Evolutionary conservation across 2,113 vertebrate genomes (phyloP).

Genomic region (Lipophrys pholis): DNA sequence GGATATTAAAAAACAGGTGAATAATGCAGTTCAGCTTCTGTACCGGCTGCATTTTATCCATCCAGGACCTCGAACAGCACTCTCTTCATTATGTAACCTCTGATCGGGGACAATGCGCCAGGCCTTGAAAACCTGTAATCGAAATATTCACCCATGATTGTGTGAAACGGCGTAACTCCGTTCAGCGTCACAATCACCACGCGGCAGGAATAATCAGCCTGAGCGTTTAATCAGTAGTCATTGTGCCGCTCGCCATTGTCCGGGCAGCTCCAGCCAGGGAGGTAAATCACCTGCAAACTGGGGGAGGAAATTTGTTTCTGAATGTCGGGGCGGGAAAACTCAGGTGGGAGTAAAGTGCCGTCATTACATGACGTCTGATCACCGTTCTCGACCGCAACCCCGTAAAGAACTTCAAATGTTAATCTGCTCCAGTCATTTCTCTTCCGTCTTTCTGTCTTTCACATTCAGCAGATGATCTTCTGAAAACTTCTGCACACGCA

Average conservation of each 20-base stretch:
- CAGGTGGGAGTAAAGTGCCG: constrained; percentile 31
- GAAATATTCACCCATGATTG: constrained; percentile 55
- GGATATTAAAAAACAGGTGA: not conserved
- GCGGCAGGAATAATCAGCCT: constrained; percentile 55
- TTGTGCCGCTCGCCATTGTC: constrained; percentile 58
- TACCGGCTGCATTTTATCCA: not conserved
- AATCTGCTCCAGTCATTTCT: constrained; percentile 10
- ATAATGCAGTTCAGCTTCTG: not conserved
- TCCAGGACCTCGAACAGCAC: not conserved
- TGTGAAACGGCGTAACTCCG: constrained; percentile 9
- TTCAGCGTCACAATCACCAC: constrained; percentile 52
- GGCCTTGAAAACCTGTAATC: constrained; percentile 44
- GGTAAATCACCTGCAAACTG: constrained; percentile 44
- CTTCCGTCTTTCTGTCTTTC: constrained; percentile 18
- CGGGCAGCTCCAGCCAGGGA: constrained; percentile 8
- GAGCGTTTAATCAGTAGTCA: constrained; percentile 60
- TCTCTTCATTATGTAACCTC: constrained; percentile 18
- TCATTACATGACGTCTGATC: constrained; percentile 17
- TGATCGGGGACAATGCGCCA: constrained; percentile 8
- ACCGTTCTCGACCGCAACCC: not conserved
- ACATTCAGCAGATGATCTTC: not conserved
- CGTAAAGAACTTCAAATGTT: constrained; percentile 37
- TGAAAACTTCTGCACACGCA: constrained; percentile 11
- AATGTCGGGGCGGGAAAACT: constrained; percentile 31
- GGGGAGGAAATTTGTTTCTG: constrained; percentile 41